A percentile compares a stretch with the other conserved stretches of the same genome.
These are phyloP conservation scores for Platyscapa corneri DNA, from an alignment of 1,140 invertebrate species.

Conservation along the genomic window DNA sequence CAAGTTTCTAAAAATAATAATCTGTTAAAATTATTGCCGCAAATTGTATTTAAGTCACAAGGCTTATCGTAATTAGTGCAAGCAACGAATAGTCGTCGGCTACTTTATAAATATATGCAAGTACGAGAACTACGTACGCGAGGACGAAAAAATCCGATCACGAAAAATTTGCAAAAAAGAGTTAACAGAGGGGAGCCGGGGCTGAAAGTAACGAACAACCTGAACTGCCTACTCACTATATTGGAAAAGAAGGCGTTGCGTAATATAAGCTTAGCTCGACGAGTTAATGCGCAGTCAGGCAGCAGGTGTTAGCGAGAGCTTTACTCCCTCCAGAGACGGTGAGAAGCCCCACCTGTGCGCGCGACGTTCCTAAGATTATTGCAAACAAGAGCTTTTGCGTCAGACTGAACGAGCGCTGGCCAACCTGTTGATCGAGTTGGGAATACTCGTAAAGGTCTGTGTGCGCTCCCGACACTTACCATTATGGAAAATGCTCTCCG, in stretches of 20 bases:
- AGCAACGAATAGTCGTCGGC: neutral
- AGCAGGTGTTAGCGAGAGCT: neutral
- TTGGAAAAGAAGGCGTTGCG: no score
- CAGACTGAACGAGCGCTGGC: constrained; percentile 39
- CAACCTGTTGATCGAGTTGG: constrained; percentile 65
- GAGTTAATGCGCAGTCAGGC: no score
- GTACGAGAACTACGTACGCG: no score
- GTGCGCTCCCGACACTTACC: neutral
- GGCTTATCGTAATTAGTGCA: neutral
- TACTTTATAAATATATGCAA: no score
- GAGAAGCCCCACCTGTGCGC: neutral
- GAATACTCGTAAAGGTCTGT: constrained; percentile 58
- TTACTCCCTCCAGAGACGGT: neutral
- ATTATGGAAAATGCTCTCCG: constrained; percentile 58
- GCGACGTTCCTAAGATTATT: no score
- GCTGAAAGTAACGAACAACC: no score
- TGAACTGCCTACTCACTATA: no score
- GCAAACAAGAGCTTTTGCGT: neutral
- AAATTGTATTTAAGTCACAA: neutral
- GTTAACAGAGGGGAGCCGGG: no score
- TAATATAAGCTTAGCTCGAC: no score
- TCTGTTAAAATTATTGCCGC: neutral
- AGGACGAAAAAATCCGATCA: no score
- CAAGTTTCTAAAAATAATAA: neutral
- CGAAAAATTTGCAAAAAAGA: no score